Conservation (phyloP, 2,113 vertebrate species). For the Collichthys lucidus region DNA sequence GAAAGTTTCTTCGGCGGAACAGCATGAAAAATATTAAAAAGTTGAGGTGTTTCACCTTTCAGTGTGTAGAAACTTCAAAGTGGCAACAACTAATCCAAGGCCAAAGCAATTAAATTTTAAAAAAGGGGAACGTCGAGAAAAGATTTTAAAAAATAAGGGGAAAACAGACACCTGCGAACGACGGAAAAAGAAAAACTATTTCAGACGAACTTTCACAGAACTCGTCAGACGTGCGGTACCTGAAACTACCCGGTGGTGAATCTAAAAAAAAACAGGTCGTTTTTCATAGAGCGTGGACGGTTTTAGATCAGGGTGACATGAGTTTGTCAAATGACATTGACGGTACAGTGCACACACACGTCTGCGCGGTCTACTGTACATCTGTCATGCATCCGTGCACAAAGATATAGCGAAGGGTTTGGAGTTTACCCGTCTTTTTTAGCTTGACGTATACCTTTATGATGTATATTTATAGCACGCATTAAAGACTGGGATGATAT, state of each 20-base stretch:
- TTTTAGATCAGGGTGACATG: conserved; percentile 20
- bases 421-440: conserved; percentile 53
- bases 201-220: background rate
- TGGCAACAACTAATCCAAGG: background rate
- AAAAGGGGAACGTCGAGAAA: background rate
- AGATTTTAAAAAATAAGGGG: too few relatives aligned
- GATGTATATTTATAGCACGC: conserved; percentile 53
- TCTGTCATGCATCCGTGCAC: conserved; percentile 36
- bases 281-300: conserved; percentile 22
- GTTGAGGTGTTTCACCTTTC: background rate
- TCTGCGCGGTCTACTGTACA: conserved; percentile 38
- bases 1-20: background rate
- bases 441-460: conserved; percentile 51
- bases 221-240: background rate
- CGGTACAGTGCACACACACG: conserved; percentile 39
- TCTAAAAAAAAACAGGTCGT: conserved; percentile 2
- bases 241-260: background rate
- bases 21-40: background rate
- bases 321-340: conserved; percentile 54
- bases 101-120: background rate
- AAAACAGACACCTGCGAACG: background rate
- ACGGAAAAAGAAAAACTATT: background rate
- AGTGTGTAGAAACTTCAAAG: background rate
- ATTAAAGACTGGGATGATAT: conserved; percentile 37
- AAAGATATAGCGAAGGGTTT: conserved; percentile 14